Conservation (phyloP, 1,140 invertebrate species). For the Habropoda laboriosa region DNA sequence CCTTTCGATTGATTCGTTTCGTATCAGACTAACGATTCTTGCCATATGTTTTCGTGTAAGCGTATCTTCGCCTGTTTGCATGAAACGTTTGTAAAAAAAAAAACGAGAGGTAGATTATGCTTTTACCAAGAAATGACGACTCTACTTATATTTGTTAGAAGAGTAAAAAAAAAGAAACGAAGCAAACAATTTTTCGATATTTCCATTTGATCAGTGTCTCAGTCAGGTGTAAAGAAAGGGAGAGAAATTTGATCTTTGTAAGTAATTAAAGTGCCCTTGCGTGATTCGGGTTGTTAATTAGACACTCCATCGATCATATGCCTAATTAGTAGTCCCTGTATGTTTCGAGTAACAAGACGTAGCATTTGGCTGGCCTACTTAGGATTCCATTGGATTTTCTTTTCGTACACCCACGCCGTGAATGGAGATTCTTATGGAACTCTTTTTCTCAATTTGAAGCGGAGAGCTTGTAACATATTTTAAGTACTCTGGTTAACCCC, state of each 20-base stretch:
- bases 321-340: slow-evolving; percentile 22
- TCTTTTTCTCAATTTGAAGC: background rate
- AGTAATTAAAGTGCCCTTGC: background rate
- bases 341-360: slow-evolving; percentile 20
- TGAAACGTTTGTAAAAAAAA: too few species aligned
- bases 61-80: too few species aligned
- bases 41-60: too few species aligned
- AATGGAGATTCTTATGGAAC: background rate
- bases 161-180: too few species aligned
- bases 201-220: too few species aligned
- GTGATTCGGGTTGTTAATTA: slow-evolving; percentile 11
- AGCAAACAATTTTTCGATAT: too few species aligned
- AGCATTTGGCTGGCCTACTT: slow-evolving; percentile 44
- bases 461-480: background rate
- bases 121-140: too few species aligned
- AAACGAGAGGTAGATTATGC: too few species aligned
- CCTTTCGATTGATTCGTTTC: background rate
- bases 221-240: too few species aligned
- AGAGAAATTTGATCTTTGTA: background rate
- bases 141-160: too few species aligned
- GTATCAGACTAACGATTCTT: background rate
- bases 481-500: too few species aligned
- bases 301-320: background rate
- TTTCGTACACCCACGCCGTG: background rate
- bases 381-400: background rate